Evolutionary conservation across 2,797 vertebrate genomes (phyloP).

Genomic region (Chrysolophus pictus): DNA sequence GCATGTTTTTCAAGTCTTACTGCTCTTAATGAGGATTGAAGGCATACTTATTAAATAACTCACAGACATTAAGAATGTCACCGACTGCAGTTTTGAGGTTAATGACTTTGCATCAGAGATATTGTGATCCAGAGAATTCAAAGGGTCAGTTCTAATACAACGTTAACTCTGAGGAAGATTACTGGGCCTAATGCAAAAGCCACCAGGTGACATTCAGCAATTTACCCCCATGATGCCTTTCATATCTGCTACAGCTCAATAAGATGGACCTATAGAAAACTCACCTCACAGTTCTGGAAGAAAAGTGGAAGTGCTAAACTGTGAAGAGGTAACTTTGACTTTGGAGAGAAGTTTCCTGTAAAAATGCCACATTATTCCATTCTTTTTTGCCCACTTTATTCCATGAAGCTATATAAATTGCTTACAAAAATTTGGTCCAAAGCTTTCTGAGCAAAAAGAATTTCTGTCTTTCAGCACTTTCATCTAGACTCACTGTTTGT

Average conservation of each 20-base stretch:
- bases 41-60: conserved; percentile 8
- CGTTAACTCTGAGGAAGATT: background rate
- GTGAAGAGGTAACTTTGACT: background rate
- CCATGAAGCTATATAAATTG: background rate
- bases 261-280: background rate
- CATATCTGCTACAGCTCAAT: background rate
- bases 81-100: background rate
- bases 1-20: background rate
- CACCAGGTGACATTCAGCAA: background rate
- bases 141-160: background rate
- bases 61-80: background rate
- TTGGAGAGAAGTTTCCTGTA: background rate
- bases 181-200: background rate
- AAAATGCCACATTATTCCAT: background rate
- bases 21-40: conserved; percentile 14
- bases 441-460: background rate
- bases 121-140: background rate
- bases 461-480: background rate
- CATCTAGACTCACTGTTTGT: background rate
- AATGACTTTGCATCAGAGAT: background rate
- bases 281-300: background rate
- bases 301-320: background rate
- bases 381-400: background rate
- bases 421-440: background rate
- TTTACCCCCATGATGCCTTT: background rate